Evolutionary conservation across 2,888 invertebrate genomes (phyloP).

Genomic region (Brachynemurus nebulosus): DNA sequence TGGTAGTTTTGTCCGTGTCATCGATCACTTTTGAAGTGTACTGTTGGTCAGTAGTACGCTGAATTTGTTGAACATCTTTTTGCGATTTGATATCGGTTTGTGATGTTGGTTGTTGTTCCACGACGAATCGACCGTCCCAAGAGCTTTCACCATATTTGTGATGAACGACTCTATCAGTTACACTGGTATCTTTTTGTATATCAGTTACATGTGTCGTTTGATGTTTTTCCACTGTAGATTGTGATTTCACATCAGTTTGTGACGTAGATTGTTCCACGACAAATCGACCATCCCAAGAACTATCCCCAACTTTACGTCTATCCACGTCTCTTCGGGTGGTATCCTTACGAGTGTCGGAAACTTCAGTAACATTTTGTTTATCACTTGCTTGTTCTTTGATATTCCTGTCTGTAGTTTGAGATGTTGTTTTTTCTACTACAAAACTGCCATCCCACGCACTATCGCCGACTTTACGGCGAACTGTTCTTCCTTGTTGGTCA

Average conservation of each 20-base stretch:
- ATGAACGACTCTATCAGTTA: conserved; percentile 18
- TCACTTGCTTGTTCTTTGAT: too few species aligned
- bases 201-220: not conserved
- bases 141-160: conserved; percentile 30
- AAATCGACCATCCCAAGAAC: conserved; percentile 36
- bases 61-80: not conserved
- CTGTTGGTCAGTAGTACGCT: not conserved
- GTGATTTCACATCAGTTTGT: too few species aligned
- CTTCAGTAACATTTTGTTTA: conserved; percentile 28
- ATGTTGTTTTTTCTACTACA: conserved; percentile 14
- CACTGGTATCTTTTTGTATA: not conserved
- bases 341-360: too few species aligned
- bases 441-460: conserved; percentile 17
- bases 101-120: conserved; percentile 25
- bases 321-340: conserved; percentile 29
- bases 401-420: too few species aligned
- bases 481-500: not conserved
- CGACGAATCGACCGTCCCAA: conserved; percentile 35
- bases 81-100: too few species aligned
- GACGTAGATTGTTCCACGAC: conserved; percentile 26
- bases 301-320: conserved; percentile 30
- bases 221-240: not conserved
- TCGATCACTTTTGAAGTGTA: not conserved
- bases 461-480: conserved; percentile 1
- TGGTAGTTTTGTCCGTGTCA: too few species aligned